Evolutionary conservation across 2,113 vertebrate species (phyloP), one percentile per base, ranked within the genome.

Genomic region (Artemisiospiza belli): DNA sequence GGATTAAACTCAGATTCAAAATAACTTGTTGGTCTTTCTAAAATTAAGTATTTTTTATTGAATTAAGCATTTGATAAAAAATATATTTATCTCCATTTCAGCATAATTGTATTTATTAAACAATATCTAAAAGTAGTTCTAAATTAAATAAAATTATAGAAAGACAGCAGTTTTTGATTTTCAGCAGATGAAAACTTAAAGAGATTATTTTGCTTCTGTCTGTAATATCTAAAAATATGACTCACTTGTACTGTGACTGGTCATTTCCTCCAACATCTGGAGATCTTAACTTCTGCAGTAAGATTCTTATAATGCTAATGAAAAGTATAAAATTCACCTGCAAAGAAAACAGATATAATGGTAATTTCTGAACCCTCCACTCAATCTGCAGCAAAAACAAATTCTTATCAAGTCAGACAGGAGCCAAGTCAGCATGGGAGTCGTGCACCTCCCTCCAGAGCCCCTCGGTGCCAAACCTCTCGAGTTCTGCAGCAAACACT

Each of bases 281-380:
- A 76, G 97, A 98, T 17, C 94, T 97, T 83, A 98, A 67, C 94
- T 98, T 98, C 93, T 98, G 98, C 55, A 98, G 96, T 39, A 98
- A 88, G 85, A 98, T 98, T 72, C 98, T 97, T 73, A 98, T 88
- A n/a, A 98, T 98, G 54, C 97, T 98, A 87, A 98, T 81, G 80
- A 98, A 98, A 70, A 98, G 97, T 92, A 96, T 89, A 88, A 98
- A 98, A 95, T 98, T 98, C 83, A 98, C 94, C 98, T 98, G 96
- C 37, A 91, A 95, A 52, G 62, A 73, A 76, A 90, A 54, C 5
- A 62, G 12, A 68, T 15, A 31, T 2, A 64, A 28, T 1, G 3
- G 21, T 84, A 27, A 85, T 43, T 88, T 83, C 73, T 77, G 52
- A 68, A 19, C 8, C 23, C 52, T 82, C 46, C 10, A 6, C 37